Percentiles rank a stretch among this genome's conserved stretches.
These are phyloP conservation scores for Aspidapion aeneum DNA, from an alignment of 2,888 invertebrate species.

Conservation along the genomic window DNA sequence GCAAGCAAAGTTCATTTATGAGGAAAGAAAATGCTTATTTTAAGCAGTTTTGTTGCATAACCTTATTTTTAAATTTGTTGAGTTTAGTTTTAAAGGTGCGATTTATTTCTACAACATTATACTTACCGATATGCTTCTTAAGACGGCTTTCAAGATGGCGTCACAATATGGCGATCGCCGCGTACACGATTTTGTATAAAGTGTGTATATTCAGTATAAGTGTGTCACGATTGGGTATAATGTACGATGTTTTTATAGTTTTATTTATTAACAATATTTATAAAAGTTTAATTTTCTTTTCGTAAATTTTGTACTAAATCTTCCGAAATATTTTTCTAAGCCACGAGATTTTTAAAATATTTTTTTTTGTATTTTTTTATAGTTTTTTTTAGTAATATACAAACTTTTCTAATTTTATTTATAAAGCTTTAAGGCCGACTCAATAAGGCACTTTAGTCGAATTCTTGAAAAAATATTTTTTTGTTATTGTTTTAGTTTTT, in stretches of 20 bases:
- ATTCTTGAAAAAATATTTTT: slow-evolving; percentile 45
- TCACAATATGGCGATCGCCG: not conserved
- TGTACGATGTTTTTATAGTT: slow-evolving; percentile 5
- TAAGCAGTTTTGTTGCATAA: too few species aligned
- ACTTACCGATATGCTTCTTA: slow-evolving; percentile 24
- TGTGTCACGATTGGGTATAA: slow-evolving; percentile 12
- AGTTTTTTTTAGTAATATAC: slow-evolving; percentile 44
- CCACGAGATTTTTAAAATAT: slow-evolving; percentile 36
- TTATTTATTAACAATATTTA: slow-evolving; percentile 25
- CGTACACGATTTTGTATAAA: not conserved
- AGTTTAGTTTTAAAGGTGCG: too few species aligned
- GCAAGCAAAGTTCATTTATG: too few species aligned
- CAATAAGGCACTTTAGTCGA: slow-evolving; percentile 49
- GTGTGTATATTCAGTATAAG: slow-evolving; percentile 13
- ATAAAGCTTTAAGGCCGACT: slow-evolving; percentile 47
- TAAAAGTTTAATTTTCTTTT: slow-evolving; percentile 21
- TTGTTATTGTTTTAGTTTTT: slow-evolving; percentile 31
- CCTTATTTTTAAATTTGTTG: too few species aligned
- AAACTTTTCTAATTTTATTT: slow-evolving; percentile 40
- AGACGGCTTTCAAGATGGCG: slow-evolving; percentile 13
- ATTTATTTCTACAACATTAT: slow-evolving; percentile 19
- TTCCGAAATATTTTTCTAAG: slow-evolving; percentile 31
- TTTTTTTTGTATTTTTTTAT: slow-evolving; percentile 37
- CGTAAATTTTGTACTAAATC: slow-evolving; percentile 25
- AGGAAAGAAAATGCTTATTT: too few species aligned